These are phyloP conservation scores for Sylvilagus bachmani DNA, from an alignment of 2,113 vertebrate species.

Conservation along the genomic window DNA sequence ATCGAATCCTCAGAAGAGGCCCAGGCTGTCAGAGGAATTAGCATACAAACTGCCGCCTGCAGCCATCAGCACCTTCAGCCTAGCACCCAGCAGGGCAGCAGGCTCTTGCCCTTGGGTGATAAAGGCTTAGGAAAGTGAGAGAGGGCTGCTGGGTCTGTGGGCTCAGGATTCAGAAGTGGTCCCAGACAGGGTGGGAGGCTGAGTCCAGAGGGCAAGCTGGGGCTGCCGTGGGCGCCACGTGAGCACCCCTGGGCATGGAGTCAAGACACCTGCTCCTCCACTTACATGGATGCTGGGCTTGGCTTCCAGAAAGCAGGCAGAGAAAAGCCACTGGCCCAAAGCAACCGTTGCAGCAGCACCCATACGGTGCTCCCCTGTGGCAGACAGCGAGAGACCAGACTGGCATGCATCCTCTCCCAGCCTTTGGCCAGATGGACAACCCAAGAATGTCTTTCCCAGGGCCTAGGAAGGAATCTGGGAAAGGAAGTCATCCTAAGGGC, in stretches of 20 bases:
- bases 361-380: neutral
- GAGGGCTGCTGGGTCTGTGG: neutral
- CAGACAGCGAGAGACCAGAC: neutral
- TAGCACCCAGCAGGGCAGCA: conserved; percentile 37
- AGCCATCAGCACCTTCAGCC: conserved; percentile 52
- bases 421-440: neutral
- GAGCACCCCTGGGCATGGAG: neutral
- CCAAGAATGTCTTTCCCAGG: neutral
- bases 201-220: neutral
- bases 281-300: neutral
- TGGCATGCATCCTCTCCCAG: neutral
- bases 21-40: conserved; percentile 74
- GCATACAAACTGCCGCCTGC: conserved; percentile 79
- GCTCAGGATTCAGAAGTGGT: neutral
- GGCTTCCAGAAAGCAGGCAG: neutral
- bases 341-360: fast-evolving
- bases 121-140: conserved; percentile 60
- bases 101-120: conserved; percentile 48
- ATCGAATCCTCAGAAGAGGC: conserved; percentile 17
- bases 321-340: neutral
- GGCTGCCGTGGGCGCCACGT: fast-evolving
- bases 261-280: too few relatives aligned
- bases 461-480: neutral
- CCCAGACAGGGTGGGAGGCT: neutral
- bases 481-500: neutral